phyloP scores from a whole-genome alignment of 2,113 vertebrate genomes.

The Nothocercus julius region DNA sequence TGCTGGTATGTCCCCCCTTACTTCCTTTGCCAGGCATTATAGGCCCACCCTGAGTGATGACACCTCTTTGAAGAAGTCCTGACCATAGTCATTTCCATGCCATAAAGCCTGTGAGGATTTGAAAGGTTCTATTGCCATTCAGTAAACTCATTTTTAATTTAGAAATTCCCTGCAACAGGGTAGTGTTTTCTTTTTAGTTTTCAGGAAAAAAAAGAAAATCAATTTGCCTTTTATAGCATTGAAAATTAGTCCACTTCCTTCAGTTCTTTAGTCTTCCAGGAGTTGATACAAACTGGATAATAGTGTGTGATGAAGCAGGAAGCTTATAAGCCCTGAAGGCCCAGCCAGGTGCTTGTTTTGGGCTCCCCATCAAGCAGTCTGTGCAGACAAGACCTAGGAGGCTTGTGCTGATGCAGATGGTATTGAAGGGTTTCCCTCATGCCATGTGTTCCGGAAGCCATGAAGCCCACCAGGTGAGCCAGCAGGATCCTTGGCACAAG shows the following conservation, averaged over 20 bases:
- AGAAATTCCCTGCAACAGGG: neutral
- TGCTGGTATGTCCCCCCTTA: neutral
- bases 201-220: neutral
- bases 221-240: neutral
- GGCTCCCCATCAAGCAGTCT: rapidly evolving
- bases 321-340: neutral
- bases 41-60: neutral
- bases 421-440: neutral
- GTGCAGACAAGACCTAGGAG: neutral
- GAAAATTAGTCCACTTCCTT: neutral
- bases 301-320: neutral
- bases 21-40: neutral
- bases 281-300: neutral
- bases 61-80: neutral
- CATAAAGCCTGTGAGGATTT: neutral
- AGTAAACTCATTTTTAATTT: neutral
- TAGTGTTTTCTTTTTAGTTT: neutral
- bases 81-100: neutral
- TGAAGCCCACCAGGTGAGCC: neutral
- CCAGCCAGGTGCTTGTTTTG: neutral
- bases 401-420: neutral
- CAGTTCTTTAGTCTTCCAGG: neutral
- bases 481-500: neutral
- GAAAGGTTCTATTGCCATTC: neutral
- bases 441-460: neutral